These are phyloP conservation scores for Arge pagana DNA, from an alignment of 2,888 invertebrate genomes.

Conservation along the genomic window DNA sequence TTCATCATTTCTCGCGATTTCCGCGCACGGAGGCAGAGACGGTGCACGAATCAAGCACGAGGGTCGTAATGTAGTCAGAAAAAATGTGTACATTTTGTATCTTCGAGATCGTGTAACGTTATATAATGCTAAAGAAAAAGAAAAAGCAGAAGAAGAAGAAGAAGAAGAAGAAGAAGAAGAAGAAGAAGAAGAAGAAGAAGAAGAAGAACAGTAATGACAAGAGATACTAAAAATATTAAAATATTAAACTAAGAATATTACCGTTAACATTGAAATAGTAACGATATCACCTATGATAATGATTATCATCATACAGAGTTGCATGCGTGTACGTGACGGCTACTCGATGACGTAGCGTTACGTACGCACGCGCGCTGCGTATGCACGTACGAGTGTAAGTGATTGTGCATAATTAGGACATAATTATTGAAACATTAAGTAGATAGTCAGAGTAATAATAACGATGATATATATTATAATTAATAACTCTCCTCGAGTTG, in stretches of 20 bases:
- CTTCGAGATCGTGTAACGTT: constrained; percentile 52
- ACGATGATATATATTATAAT: constrained; percentile 29
- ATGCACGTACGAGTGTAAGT: constrained; percentile 7
- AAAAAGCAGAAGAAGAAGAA: not conserved
- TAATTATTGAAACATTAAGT: constrained; percentile 30
- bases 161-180: not conserved
- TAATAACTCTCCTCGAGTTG: constrained; percentile 31
- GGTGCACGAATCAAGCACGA: no score
- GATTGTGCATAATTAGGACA: constrained; percentile 16
- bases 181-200: not conserved
- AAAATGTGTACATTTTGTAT: constrained; percentile 53
- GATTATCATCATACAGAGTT: not conserved
- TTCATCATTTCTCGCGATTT: not conserved
- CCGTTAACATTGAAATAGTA: constrained; percentile 3
- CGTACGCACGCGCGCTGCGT: no score
- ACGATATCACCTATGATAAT: constrained; percentile 4
- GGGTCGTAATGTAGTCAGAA: constrained; percentile 18
- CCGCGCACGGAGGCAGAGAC: no score
- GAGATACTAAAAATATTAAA: constrained; percentile 28
- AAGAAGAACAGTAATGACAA: constrained; percentile 8
- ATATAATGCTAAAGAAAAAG: constrained; percentile 2
- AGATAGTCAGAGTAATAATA: constrained; percentile 46
- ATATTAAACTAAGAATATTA: constrained; percentile 14
- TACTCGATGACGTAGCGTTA: no score
- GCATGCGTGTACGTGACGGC: no score